phyloP scores from a whole-genome alignment of 2,888 invertebrate genomes.

The Cataglyphis altisquamis region DNA sequence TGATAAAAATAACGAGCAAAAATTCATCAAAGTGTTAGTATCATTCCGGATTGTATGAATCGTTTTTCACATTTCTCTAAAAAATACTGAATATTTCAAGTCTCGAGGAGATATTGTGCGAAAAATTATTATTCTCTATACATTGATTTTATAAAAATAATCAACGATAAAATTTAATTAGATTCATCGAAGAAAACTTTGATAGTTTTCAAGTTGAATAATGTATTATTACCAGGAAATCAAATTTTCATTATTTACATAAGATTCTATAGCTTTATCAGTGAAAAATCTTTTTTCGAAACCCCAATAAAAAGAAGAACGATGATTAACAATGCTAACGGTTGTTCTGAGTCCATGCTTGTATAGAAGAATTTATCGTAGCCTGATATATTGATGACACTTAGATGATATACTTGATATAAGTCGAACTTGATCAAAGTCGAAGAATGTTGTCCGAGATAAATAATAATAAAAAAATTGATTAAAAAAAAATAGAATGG shows the following conservation, averaged over 20 bases:
- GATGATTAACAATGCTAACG: neutral
- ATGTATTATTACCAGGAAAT: neutral
- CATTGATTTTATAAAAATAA: neutral
- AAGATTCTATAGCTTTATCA: neutral
- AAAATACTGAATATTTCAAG: neutral
- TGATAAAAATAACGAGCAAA: neutral
- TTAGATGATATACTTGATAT: constrained; percentile 8
- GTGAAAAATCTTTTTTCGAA: neutral
- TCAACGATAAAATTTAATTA: neutral
- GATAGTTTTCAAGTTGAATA: neutral
- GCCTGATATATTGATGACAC: neutral
- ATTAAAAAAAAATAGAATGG: neutral
- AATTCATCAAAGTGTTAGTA: neutral
- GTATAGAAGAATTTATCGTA: neutral
- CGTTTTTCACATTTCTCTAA: neutral
- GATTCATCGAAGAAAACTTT: neutral
- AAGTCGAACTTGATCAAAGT: neutral
- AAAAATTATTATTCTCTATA: constrained; percentile 9
- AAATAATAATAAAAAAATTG: neutral
- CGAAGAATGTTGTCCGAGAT: neutral
- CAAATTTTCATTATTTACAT: neutral
- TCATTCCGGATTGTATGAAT: neutral
- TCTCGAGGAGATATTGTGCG: neutral
- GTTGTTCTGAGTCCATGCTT: constrained; percentile 4
- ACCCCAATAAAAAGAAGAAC: neutral